These are phyloP conservation scores for Pangasius macronema DNA, from an alignment of 2,797 vertebrate species.

Conservation along the genomic window DNA sequence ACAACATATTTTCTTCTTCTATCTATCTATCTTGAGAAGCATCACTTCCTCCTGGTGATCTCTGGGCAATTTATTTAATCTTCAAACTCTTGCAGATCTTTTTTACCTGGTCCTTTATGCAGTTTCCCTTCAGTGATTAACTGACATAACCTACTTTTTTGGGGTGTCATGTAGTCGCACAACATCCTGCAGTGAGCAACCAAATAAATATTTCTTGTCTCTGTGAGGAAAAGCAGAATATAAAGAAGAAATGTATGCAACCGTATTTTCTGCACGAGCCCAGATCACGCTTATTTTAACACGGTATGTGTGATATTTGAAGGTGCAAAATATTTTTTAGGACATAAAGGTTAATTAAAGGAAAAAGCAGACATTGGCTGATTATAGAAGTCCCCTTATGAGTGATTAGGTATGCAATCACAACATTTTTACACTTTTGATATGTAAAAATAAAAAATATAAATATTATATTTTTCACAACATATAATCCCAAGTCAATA, in stretches of 20 bases:
- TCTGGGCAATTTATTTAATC: neutral
- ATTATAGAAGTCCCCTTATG: neutral
- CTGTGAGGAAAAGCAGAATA: neutral
- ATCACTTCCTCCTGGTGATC: neutral
- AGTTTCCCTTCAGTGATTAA: neutral
- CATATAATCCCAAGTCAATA: neutral
- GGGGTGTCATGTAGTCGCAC: neutral
- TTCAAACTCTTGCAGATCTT: slow-evolving; percentile 2
- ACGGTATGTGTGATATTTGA: neutral
- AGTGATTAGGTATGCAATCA: neutral
- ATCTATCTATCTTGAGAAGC: slow-evolving; percentile 11
- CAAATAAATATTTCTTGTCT: neutral
- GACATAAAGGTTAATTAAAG: neutral
- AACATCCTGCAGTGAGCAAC: neutral
- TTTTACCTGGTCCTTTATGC: neutral
- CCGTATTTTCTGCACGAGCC: neutral
- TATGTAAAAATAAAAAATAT: neutral
- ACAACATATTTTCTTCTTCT: slow-evolving; percentile 2
- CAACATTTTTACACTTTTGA: neutral
- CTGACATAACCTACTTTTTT: neutral
- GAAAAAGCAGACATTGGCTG: neutral
- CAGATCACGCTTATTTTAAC: neutral
- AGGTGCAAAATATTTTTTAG: neutral
- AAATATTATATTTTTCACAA: neutral
- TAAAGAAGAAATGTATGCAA: neutral